Evolutionary conservation across 2,113 vertebrate genomes (phyloP).

Genomic region (Dasyornis broadbenti): DNA sequence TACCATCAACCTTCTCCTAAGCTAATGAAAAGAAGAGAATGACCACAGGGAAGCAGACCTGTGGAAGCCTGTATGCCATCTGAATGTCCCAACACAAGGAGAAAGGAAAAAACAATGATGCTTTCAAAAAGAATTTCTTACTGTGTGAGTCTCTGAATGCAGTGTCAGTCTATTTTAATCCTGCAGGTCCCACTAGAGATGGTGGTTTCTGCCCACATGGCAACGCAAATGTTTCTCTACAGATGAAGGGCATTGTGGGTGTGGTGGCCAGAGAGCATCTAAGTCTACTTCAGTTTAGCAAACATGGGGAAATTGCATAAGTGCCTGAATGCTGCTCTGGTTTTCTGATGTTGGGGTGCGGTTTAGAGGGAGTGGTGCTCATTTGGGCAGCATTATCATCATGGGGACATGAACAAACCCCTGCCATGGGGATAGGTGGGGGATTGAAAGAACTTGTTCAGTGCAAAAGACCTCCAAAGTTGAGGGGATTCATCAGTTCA

Average conservation of each 20-base stretch:
- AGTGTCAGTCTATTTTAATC: background rate
- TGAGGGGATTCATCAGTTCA: background rate
- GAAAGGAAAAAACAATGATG: background rate
- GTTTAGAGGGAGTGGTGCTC: background rate
- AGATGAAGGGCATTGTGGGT: rapidly evolving
- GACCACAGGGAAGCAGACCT: background rate
- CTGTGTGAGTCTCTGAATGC: background rate
- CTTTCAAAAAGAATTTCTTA: background rate
- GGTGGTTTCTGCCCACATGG: background rate
- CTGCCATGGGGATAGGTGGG: background rate
- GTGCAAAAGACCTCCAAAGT: background rate
- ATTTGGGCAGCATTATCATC: background rate
- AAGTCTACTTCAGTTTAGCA: background rate
- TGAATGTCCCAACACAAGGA: background rate
- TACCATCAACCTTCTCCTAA: background rate
- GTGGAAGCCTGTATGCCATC: background rate
- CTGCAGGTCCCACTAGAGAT: background rate
- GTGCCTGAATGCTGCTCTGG: background rate
- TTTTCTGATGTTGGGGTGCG: background rate
- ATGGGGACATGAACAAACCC: background rate
- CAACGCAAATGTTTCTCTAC: background rate
- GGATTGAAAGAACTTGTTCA: background rate
- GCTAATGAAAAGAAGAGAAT: background rate
- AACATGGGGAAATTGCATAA: background rate
- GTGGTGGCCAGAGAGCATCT: background rate